A percentile compares a stretch with the other conserved stretches of the same genome.
phyloP scores from a whole-genome alignment of 37 sponge, comb jelly and placozoan genomes.

The Cliona cf. orientalis region DNA sequence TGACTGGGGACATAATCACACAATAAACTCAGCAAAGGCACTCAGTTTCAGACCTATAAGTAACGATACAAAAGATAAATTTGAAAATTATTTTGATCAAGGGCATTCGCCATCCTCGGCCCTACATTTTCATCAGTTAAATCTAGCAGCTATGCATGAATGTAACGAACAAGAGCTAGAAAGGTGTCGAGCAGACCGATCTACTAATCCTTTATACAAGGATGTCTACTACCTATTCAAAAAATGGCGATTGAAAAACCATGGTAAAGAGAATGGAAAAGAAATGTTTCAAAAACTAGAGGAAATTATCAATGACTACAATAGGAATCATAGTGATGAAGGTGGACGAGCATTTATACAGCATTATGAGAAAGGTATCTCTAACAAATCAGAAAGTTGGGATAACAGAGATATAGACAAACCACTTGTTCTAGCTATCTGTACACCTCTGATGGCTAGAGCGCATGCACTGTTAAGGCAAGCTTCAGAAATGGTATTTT shows the following conservation, averaged over 20 bases:
- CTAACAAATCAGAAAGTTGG: background rate
- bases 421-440: constrained; percentile 8
- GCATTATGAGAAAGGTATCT: background rate
- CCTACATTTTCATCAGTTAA: background rate
- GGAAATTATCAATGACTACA: background rate
- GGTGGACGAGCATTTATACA: constrained; percentile 18
- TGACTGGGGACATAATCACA: background rate
- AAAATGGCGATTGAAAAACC: constrained; percentile 3
- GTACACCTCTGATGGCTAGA: constrained; percentile 16
- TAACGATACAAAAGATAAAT: background rate
- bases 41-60: background rate
- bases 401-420: background rate
- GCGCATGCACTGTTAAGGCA: constrained; percentile 2
- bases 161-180: background rate
- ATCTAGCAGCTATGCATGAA: background rate
- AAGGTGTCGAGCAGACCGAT: background rate
- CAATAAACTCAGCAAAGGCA: background rate
- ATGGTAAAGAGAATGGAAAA: constrained; percentile 3
- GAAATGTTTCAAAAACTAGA: constrained; percentile 12
- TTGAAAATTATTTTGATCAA: background rate
- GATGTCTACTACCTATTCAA: constrained; percentile 19
- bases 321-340: background rate
- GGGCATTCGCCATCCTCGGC: constrained; percentile 8
- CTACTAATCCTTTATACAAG: background rate
- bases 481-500: background rate